A percentile compares a stretch with the other conserved stretches of the same genome.
These are phyloP conservation scores for Knipowitschia caucasica DNA, from an alignment of 2,797 vertebrate species.

Conservation along the genomic window DNA sequence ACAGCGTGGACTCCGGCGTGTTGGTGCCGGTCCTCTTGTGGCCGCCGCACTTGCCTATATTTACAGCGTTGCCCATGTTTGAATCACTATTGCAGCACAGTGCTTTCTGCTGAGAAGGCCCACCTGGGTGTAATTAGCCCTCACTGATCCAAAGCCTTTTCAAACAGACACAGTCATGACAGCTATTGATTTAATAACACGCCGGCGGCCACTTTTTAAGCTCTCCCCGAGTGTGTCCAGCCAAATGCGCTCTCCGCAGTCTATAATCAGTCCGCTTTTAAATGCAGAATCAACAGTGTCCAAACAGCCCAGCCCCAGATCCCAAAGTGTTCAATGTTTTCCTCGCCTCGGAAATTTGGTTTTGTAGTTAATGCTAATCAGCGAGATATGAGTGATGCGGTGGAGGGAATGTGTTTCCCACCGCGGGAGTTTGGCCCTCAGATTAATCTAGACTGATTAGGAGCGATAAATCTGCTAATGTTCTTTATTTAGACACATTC, in stretches of 20 bases:
- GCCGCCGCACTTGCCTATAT: slow-evolving; percentile 6
- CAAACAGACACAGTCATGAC: slow-evolving; percentile 12
- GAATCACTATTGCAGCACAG: slow-evolving; percentile 15
- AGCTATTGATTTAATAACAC: slow-evolving; percentile 39
- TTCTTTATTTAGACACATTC: slow-evolving; percentile 20
- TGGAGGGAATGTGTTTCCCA: slow-evolving; percentile 23
- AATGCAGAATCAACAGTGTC: slow-evolving; percentile 19
- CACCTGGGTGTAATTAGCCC: slow-evolving; percentile 30
- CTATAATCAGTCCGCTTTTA: slow-evolving; percentile 24
- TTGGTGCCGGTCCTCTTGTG: background rate
- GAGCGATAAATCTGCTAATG: slow-evolving; percentile 15
- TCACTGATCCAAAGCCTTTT: slow-evolving; percentile 17
- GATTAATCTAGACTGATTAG: slow-evolving; percentile 14
- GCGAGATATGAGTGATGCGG: slow-evolving; percentile 23
- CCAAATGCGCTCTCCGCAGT: slow-evolving; percentile 17
- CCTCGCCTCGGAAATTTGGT: slow-evolving; percentile 10
- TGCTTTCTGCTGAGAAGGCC: slow-evolving; percentile 22
- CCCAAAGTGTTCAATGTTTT: slow-evolving; percentile 17
- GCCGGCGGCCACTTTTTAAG: slow-evolving; percentile 15
- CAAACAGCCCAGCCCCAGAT: slow-evolving; percentile 3
- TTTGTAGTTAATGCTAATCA: slow-evolving; percentile 29
- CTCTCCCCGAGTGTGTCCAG: slow-evolving; percentile 14
- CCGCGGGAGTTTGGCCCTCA: slow-evolving; percentile 20
- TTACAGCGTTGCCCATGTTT: slow-evolving; percentile 20
- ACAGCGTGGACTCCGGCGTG: too few species aligned